Percentiles rank a stretch among this genome's conserved stretches.
Conservation (phyloP, 2,888 invertebrate species). For the Liopterus haemorrhoidalis region DNA sequence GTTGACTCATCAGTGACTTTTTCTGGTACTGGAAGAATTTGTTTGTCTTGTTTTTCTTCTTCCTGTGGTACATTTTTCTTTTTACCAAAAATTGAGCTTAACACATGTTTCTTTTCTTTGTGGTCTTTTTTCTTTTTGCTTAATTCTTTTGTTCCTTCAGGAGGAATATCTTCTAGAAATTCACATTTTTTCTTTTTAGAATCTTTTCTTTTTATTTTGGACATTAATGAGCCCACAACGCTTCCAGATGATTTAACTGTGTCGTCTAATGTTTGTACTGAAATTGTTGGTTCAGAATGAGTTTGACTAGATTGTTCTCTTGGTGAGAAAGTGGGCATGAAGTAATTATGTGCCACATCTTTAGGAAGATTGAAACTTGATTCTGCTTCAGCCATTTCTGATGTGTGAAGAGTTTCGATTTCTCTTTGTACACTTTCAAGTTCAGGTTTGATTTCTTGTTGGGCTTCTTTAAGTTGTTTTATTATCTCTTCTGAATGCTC, state of each 20-base stretch:
- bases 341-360: conserved; percentile 27
- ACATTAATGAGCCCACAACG: conserved; percentile 13
- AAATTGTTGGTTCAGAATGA: conserved; percentile 14
- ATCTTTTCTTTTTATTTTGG: conserved; percentile 9
- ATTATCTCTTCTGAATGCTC: conserved; percentile 13
- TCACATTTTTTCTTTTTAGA: conserved; percentile 17
- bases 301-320: conserved; percentile 8
- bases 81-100: conserved; percentile 37
- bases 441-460: conserved; percentile 9
- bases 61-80: conserved; percentile 26
- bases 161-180: conserved; percentile 14
- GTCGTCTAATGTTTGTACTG: background rate
- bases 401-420: conserved; percentile 7
- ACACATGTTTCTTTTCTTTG: conserved; percentile 7
- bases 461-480: conserved; percentile 17
- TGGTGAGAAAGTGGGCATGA: conserved; percentile 4
- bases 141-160: conserved; percentile 41
- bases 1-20: conserved; percentile 30
- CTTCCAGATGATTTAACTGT: conserved; percentile 6
- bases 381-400: conserved; percentile 15
- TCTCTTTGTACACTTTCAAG: conserved; percentile 15
- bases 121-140: conserved; percentile 19
- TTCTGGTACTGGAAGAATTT: conserved; percentile 13
- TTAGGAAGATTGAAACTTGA: conserved; percentile 23
- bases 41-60: conserved; percentile 11